A percentile compares a stretch with the other conserved stretches of the same genome.
Conservation (phyloP, 2,113 vertebrate species). For the Eolophus roseicapilla region DNA sequence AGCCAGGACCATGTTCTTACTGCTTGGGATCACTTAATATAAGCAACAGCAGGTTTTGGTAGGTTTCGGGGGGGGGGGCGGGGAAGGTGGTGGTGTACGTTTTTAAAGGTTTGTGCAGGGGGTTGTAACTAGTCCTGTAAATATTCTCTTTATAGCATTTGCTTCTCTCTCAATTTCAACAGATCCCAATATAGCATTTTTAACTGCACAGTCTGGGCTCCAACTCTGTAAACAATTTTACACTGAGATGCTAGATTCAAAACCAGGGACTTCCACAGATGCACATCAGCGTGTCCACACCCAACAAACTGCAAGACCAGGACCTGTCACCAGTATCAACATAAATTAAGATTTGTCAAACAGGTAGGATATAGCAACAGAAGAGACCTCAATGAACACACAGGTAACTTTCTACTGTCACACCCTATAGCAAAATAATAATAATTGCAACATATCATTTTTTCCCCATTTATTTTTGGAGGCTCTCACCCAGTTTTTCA, state of each 20-base stretch:
- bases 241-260: neutral
- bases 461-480: neutral
- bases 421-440: accelerated
- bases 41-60: neutral
- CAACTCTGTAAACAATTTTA: neutral
- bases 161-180: neutral
- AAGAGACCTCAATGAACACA: neutral
- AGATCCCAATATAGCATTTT: neutral
- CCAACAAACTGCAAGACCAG: neutral
- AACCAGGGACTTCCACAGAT: neutral
- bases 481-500: neutral
- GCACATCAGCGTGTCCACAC: neutral
- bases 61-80: neutral
- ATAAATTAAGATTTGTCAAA: neutral
- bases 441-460: neutral
- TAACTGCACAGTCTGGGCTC: neutral
- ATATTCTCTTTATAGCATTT: neutral
- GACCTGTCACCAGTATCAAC: neutral
- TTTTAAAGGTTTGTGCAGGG: neutral
- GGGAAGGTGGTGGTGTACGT: too few species aligned
- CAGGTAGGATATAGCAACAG: neutral
- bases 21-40: neutral
- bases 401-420: neutral
- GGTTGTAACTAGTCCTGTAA: neutral
- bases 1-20: neutral